phyloP scores from a whole-genome alignment of 2,888 invertebrate genomes.

The Drosophila anomelani region DNA sequence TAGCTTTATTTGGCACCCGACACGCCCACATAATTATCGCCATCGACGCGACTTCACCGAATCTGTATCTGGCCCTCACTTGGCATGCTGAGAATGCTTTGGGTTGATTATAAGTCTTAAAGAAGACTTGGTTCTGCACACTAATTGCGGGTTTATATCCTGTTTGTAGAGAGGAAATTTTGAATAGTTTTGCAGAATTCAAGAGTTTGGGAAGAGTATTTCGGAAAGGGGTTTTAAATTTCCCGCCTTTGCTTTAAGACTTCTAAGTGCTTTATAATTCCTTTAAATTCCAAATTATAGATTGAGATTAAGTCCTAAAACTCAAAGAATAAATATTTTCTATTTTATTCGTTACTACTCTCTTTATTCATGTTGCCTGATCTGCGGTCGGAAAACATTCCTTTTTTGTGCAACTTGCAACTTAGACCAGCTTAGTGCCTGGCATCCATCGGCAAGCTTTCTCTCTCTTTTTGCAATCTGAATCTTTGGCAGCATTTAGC shows the following conservation, averaged over 20 bases:
- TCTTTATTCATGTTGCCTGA: background rate
- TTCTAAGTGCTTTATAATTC: no score
- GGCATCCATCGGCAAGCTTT: constrained; percentile 13
- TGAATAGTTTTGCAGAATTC: background rate
- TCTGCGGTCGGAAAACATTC: constrained; percentile 2
- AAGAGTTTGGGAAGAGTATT: background rate
- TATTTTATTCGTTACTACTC: no score
- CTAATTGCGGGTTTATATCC: background rate
- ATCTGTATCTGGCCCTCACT: constrained; percentile 16
- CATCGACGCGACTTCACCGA: constrained; percentile 48
- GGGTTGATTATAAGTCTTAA: constrained; percentile 3
- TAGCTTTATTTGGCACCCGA: constrained; percentile 47
- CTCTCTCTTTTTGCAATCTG: background rate
- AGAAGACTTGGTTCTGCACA: background rate
- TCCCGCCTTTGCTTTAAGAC: no score
- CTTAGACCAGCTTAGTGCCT: constrained; percentile 9
- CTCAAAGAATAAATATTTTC: background rate
- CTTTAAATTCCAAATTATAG: background rate
- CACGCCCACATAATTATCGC: constrained; percentile 77
- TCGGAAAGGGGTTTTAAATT: rapidly evolving
- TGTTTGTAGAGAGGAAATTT: background rate
- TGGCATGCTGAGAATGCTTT: constrained; percentile 18
- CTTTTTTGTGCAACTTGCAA: background rate
- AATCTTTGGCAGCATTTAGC: constrained; percentile 12
- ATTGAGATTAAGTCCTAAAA: background rate